Conservation (phyloP, 2,888 invertebrate genomes). For the Griposia aprilina region DNA sequence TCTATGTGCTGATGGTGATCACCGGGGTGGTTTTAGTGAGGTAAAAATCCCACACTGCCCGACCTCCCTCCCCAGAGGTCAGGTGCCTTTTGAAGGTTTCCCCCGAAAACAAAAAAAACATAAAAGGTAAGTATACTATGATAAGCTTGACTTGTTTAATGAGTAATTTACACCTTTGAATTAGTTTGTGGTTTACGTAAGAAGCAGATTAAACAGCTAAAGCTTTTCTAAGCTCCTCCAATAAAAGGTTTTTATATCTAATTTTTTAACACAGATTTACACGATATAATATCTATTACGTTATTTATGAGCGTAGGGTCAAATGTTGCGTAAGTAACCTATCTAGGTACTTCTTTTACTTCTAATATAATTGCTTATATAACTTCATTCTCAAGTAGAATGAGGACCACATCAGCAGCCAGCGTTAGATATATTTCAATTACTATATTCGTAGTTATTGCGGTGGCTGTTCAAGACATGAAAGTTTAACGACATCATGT, state of each 20-base stretch:
- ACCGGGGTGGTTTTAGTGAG: too few species aligned
- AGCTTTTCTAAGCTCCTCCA: neutral
- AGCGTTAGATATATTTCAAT: neutral
- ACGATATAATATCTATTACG: neutral
- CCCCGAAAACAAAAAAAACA: too few species aligned
- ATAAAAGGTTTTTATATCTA: neutral
- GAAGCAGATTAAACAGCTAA: neutral
- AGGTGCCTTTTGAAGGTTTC: too few species aligned
- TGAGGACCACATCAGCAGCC: neutral
- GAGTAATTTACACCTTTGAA: constrained; percentile 35
- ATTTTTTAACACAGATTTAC: too few species aligned
- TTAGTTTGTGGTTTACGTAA: neutral
- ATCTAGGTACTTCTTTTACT: neutral
- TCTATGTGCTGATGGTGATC: too few species aligned
- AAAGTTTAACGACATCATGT: neutral
- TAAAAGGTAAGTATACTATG: too few species aligned
- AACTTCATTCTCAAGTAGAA: neutral
- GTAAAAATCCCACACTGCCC: too few species aligned
- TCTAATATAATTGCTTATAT: neutral
- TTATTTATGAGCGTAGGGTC: too few species aligned
- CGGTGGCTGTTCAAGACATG: neutral
- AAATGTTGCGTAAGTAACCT: neutral
- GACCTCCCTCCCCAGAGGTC: too few species aligned
- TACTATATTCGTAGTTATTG: neutral
- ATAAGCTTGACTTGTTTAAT: constrained; percentile 26